Evolutionary conservation across 2,797 vertebrate genomes (phyloP).

Genomic region (Rhinoraja longicauda): DNA sequence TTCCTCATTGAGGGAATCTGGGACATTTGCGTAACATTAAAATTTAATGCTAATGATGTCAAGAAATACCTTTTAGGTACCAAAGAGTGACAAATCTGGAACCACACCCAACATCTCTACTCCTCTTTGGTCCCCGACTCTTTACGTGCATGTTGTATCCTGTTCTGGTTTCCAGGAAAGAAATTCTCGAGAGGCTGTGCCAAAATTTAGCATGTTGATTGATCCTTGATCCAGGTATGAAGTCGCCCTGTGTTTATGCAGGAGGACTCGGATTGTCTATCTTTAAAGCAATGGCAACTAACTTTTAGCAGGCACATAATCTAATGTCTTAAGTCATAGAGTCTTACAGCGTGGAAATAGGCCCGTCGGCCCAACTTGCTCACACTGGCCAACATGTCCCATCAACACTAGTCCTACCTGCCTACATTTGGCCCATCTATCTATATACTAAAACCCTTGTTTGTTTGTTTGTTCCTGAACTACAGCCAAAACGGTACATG

Average conservation of each 20-base stretch:
- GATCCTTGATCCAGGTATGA: neutral
- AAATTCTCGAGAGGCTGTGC: neutral
- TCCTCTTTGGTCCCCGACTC: neutral
- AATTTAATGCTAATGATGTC: neutral
- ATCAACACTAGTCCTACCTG: too few species aligned
- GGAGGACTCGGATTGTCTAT: neutral
- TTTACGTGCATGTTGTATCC: neutral
- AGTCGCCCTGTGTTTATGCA: neutral
- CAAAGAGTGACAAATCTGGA: neutral
- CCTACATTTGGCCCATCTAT: too few species aligned
- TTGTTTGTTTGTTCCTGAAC: too few species aligned
- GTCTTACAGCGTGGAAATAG: too few species aligned
- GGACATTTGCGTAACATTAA: neutral
- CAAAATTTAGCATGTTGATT: neutral
- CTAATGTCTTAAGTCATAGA: neutral
- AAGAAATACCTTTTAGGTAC: neutral
- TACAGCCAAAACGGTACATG: too few species aligned
- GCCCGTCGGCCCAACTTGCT: too few species aligned
- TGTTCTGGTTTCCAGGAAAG: neutral
- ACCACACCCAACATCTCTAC: too few species aligned
- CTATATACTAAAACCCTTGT: too few species aligned
- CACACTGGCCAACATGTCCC: too few species aligned
- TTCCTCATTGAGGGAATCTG: neutral
- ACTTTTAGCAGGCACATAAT: neutral
- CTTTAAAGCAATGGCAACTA: neutral